Base-by-base conservation (phyloP, 2,888 invertebrate species). In the Scaeva pyrastri region DNA sequence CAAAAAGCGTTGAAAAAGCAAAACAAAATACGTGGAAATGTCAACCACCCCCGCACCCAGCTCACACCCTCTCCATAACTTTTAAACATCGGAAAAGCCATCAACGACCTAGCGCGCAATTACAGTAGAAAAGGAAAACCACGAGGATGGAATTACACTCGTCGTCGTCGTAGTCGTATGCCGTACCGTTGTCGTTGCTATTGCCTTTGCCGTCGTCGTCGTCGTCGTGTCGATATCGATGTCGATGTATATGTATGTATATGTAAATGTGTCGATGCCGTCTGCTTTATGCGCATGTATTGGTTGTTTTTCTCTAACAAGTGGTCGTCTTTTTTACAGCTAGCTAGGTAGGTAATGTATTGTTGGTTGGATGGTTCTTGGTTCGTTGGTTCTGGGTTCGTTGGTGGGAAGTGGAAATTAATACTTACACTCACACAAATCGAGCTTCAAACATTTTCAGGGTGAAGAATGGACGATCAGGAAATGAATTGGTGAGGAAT, bases 251-350 rank as follows among this genome's bases (percentile, higher is more conserved):
- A n/a, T n/a, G n/a, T n/a, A n/a, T n/a, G n/a, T n/a, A n/a, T n/a
- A n/a, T n/a, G n/a, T n/a, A n/a, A n/a, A n/a, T n/a, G n/a, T n/a
- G 41, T 62, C n/a, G 41, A 26, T 31, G 64, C 74, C 43, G 73
- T 68, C 58, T 52, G 56, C 48, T 64, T 43, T 8, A 14, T 86
- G 86, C 86, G 86, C 82, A 78, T 86, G 86, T 86, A 86, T 74
- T 82, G 74, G 86, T 86, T 86, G 77, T 82, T 81, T 82, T 82
- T 86, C 85, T 86, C 86, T 82, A 86, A 86, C 86, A 86, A 86
- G 86, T 86, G 86, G 86, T 86, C 86, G 86, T 64, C 82, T 82
- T 86, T 85, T 74, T 62, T 66, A 66, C 66, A 66, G 26, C 66
- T 58, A 48, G 48, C 6, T 26, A 66, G 52, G 23, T 45, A 45